phyloP scores from a whole-genome alignment of 2,113 vertebrate species.

The Myrmophylax atrothorax region DNA sequence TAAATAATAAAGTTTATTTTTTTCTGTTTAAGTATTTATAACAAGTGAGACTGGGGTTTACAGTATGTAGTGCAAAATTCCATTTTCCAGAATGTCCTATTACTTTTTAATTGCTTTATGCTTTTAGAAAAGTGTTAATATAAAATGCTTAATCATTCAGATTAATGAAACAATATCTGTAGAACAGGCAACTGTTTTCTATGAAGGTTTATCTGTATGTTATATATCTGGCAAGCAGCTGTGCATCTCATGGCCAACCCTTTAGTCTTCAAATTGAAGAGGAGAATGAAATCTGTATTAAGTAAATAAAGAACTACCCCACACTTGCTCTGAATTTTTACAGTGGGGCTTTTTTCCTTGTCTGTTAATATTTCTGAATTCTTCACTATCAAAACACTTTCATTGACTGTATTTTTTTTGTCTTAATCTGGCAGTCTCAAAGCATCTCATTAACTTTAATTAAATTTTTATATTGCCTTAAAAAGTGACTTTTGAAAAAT shows the following conservation, averaged over 20 bases:
- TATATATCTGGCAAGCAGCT: neutral
- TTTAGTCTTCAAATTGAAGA: neutral
- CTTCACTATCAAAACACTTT: neutral
- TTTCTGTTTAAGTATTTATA: slow-evolving; percentile 67
- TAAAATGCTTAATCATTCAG: slow-evolving; percentile 17
- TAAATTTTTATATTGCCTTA: slow-evolving; percentile 14
- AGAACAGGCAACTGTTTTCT: neutral
- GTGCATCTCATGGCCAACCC: neutral
- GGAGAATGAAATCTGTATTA: neutral
- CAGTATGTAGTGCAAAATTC: slow-evolving; percentile 9
- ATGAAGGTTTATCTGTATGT: neutral
- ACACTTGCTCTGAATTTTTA: neutral
- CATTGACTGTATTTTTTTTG: neutral
- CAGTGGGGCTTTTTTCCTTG: neutral
- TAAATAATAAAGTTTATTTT: slow-evolving; percentile 63
- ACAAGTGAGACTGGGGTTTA: slow-evolving; percentile 45
- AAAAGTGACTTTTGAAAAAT: slow-evolving; percentile 32
- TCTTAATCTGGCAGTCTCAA: neutral
- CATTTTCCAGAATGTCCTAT: neutral
- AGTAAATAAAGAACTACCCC: neutral
- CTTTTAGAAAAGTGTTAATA: slow-evolving; percentile 8
- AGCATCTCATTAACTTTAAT: slow-evolving; percentile 35
- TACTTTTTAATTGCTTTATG: slow-evolving; percentile 53
- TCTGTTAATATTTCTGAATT: neutral
- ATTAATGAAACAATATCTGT: slow-evolving; percentile 8